Percentiles rank a stretch among this genome's conserved stretches.
Conservation (phyloP, 2,888 invertebrate species). For the Ochropacha duplaris region DNA sequence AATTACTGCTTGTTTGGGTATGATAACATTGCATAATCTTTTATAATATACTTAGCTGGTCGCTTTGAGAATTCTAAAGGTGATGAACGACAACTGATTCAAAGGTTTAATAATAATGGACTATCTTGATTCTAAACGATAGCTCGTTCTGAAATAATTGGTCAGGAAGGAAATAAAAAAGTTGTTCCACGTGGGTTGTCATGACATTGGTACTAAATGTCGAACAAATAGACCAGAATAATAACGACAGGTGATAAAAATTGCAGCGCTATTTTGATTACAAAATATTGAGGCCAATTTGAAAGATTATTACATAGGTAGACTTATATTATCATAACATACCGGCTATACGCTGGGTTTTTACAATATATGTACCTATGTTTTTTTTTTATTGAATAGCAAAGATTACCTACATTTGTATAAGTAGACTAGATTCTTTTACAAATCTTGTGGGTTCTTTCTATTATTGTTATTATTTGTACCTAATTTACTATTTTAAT, state of each 20-base stretch:
- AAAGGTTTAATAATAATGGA: background rate
- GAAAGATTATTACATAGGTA: background rate
- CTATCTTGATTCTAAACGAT: background rate
- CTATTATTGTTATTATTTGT: no score
- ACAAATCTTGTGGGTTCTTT: no score
- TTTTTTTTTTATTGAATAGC: no score
- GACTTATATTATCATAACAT: no score
- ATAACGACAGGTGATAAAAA: background rate
- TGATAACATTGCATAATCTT: slow-evolving; percentile 15
- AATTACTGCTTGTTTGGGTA: slow-evolving; percentile 9
- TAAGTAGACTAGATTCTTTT: no score
- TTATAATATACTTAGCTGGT: slow-evolving; percentile 7
- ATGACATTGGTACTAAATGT: background rate
- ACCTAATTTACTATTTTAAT: no score
- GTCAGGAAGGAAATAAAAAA: background rate
- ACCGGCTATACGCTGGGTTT: no score
- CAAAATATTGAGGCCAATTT: background rate
- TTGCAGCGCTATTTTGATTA: background rate
- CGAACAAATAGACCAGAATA: slow-evolving; percentile 1
- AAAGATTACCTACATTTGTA: no score
- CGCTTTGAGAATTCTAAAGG: background rate
- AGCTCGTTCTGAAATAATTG: background rate
- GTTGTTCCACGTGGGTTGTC: background rate
- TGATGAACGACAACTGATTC: background rate
- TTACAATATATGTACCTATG: no score